These are phyloP conservation scores for Caenorhabditis virilis DNA, from an alignment of 2,888 invertebrate species.

Conservation along the genomic window DNA sequence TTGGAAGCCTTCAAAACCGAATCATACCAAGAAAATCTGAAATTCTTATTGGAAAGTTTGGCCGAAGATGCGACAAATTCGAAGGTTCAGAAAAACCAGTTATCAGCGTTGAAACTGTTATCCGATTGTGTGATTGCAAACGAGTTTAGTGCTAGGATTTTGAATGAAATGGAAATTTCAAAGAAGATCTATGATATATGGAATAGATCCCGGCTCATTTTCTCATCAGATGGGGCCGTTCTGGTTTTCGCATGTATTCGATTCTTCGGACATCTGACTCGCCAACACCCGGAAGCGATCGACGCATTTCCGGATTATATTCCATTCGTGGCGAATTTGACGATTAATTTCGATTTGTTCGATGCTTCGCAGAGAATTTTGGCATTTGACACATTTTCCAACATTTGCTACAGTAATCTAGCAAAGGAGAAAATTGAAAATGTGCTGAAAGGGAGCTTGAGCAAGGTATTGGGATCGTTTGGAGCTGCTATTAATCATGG, in stretches of 20 bases:
- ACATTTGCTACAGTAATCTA: slow-evolving; percentile 24
- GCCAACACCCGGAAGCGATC: slow-evolving; percentile 34
- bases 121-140: slow-evolving; percentile 17
- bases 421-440: slow-evolving; percentile 21
- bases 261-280: slow-evolving; percentile 33
- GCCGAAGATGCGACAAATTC: slow-evolving; percentile 3
- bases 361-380: slow-evolving; percentile 23
- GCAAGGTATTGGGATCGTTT: slow-evolving; percentile 18
- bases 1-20: neutral
- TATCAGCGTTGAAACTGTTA: slow-evolving; percentile 21
- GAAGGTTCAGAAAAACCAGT: slow-evolving; percentile 13
- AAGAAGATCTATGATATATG: too few relatives aligned
- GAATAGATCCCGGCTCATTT: too few relatives aligned
- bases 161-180: slow-evolving; percentile 7
- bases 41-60: neutral
- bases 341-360: slow-evolving; percentile 29
- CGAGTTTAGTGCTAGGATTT: slow-evolving; percentile 10
- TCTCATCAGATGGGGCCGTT: slow-evolving; percentile 19
- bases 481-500: slow-evolving; percentile 35
- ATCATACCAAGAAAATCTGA: neutral
- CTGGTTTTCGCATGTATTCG: slow-evolving; percentile 34
- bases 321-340: slow-evolving; percentile 15
- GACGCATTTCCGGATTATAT: slow-evolving; percentile 27
- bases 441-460: slow-evolving; percentile 10
- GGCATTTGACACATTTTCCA: slow-evolving; percentile 40